Conservation (phyloP, 2,888 invertebrate species). For the Diaperis boleti region DNA sequence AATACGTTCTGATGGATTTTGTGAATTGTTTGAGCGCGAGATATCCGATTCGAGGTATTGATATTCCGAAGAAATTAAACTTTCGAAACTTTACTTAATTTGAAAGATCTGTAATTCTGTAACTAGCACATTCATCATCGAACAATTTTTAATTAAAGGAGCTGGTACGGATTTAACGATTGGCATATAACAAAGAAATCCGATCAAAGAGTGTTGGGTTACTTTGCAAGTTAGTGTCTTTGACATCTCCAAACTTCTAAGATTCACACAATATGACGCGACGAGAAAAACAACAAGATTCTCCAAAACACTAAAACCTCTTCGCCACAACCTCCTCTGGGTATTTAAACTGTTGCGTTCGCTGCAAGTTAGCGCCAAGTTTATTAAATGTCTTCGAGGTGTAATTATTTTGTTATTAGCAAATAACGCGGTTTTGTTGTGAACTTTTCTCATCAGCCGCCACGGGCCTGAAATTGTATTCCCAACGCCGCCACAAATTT, state of each 20-base stretch:
- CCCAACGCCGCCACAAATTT: conserved; percentile 13
- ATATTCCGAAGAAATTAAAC: conserved; percentile 18
- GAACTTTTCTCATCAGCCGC: conserved; percentile 30
- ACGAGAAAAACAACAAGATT: conserved; percentile 3
- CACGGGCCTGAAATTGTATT: conserved; percentile 1
- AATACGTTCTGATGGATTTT: not conserved
- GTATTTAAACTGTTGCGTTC: conserved; percentile 24
- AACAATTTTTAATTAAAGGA: conserved; percentile 14
- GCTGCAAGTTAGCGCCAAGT: conserved; percentile 10
- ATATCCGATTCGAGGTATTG: conserved; percentile 10
- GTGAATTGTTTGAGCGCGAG: not conserved
- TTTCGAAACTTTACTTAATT: conserved; percentile 17
- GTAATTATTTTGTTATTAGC: conserved; percentile 30
- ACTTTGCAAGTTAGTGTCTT: no score
- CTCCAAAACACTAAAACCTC: conserved; percentile 13
- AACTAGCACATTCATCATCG: conserved; percentile 10
- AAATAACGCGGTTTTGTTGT: conserved; percentile 27
- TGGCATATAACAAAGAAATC: not conserved
- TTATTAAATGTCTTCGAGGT: conserved; percentile 34
- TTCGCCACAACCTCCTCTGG: no score
- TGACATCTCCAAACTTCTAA: conserved; percentile 10
- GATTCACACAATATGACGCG: not conserved
- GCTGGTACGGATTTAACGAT: no score
- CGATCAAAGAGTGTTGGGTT: no score
- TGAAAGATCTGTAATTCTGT: not conserved